Evolutionary conservation across 2,888 invertebrate species (phyloP).

Genomic region (Pristionchus japonicus): DNA sequence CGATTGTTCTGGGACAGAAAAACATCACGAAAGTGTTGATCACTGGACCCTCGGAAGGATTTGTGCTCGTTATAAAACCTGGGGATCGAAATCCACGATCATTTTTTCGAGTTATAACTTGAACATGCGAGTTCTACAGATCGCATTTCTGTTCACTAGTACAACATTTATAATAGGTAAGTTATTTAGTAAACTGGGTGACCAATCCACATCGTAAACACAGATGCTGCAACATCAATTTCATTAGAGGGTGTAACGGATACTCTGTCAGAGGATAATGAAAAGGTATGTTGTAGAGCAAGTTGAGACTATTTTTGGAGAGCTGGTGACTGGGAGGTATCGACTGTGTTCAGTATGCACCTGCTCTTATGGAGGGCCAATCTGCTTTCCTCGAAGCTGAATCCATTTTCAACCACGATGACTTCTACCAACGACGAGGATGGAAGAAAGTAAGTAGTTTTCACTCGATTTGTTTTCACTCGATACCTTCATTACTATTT

Average conservation of each 20-base stretch:
- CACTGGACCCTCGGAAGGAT: neutral
- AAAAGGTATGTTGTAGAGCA: neutral
- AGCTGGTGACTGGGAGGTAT: too few species aligned
- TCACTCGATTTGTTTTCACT: neutral
- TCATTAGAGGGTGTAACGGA: neutral
- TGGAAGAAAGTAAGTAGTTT: neutral
- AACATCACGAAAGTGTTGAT: neutral
- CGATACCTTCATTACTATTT: too few species aligned
- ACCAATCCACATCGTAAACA: neutral
- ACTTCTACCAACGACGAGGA: neutral
- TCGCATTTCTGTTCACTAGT: neutral
- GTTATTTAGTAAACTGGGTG: neutral
- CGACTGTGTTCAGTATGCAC: neutral
- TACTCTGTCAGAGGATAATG: neutral
- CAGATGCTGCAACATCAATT: neutral
- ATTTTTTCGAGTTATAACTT: neutral
- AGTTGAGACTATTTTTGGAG: too few species aligned
- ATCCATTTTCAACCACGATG: neutral
- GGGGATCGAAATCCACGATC: neutral
- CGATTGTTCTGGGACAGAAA: neutral
- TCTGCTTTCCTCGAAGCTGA: neutral
- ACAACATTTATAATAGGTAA: neutral
- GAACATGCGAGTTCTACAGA: neutral
- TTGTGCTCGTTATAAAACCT: neutral
- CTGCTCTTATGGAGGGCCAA: neutral